A percentile compares a stretch with the other conserved stretches of the same genome.
Evolutionary conservation across 2,888 invertebrate genomes (phyloP).

Genomic region (Gerris lacustris): DNA sequence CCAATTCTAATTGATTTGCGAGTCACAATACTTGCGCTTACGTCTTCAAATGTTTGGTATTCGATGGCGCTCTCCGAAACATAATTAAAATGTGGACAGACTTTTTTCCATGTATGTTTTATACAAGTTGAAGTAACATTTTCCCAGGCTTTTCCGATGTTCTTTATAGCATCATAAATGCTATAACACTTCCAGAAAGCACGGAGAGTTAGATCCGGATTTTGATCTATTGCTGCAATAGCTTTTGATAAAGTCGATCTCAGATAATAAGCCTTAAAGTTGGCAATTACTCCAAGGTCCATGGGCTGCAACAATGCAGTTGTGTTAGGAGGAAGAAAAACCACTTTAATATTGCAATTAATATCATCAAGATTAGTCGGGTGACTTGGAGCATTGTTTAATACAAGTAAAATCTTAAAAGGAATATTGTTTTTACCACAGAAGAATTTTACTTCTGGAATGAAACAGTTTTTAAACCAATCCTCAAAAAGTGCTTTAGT

Average conservation of each 20-base stretch:
- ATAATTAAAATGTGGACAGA: too few relatives aligned
- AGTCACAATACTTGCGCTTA: too few relatives aligned
- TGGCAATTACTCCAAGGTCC: neutral
- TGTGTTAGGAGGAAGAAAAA: slow-evolving; percentile 1
- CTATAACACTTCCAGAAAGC: slow-evolving; percentile 10
- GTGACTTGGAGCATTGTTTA: slow-evolving; percentile 3
- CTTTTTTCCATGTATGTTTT: too few relatives aligned
- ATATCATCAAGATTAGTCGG: neutral
- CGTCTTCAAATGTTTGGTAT: too few relatives aligned
- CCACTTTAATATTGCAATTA: neutral
- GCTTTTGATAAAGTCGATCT: neutral
- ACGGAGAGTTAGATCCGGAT: neutral
- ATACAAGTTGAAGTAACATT: too few relatives aligned
- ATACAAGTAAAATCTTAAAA: slow-evolving; percentile 9
- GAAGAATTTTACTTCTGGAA: slow-evolving; percentile 26
- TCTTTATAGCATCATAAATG: neutral
- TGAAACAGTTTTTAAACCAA: slow-evolving; percentile 29
- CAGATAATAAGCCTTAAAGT: neutral
- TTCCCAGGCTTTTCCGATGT: neutral
- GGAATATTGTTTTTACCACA: slow-evolving; percentile 12
- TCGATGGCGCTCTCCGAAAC: too few relatives aligned
- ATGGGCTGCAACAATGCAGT: neutral
- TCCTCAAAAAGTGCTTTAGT: slow-evolving; percentile 25
- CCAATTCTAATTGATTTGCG: too few relatives aligned
- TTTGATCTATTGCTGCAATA: neutral